A percentile compares a stretch with the other conserved stretches of the same genome.
phyloP scores from a whole-genome alignment of 2,797 vertebrate species.

The Spinus olivaceus region DNA sequence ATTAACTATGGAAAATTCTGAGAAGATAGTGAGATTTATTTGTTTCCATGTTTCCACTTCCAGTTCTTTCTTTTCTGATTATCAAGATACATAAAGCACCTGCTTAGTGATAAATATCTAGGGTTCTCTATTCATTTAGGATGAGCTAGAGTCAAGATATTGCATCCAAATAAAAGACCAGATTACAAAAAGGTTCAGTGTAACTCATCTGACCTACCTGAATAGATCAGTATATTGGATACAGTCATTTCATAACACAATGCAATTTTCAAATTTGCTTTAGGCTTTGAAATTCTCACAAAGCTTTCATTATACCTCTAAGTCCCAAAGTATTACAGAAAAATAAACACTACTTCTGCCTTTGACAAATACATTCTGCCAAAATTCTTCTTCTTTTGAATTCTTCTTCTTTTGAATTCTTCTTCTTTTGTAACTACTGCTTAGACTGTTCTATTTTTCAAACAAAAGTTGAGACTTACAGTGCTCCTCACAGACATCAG shows the following conservation, averaged over 20 bases:
- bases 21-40: not conserved
- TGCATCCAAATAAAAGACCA: not conserved
- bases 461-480: not conserved
- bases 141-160: not conserved
- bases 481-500: not conserved
- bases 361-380: not conserved
- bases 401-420: not conserved
- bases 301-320: not conserved
- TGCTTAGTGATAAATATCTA: constrained; percentile 45
- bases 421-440: not conserved
- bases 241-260: not conserved
- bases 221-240: not conserved
- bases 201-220: not conserved
- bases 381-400: not conserved
- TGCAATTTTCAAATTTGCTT: not conserved
- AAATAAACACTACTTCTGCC: not conserved
- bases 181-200: not conserved
- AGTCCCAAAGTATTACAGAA: not conserved
- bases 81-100: constrained; percentile 39
- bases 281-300: not conserved
- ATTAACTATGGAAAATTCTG: constrained; percentile 37
- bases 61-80: not conserved
- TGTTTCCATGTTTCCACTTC: constrained; percentile 1
- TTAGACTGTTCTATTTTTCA: not conserved
- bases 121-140: not conserved